Evolutionary conservation across 1,140 invertebrate species (phyloP).

Genomic region (Parasteatoda tepidariorum): DNA sequence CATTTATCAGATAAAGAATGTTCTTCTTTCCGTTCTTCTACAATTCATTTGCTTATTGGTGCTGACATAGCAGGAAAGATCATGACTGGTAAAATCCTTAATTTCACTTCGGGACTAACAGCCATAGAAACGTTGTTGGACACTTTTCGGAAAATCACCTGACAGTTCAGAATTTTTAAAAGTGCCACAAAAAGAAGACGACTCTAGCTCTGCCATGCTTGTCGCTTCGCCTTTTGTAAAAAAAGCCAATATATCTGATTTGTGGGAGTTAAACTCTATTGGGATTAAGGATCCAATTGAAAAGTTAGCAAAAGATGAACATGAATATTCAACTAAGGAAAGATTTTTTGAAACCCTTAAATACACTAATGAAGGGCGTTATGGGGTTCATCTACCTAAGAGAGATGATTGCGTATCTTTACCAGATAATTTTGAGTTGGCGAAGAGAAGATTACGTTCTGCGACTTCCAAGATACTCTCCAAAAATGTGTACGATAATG

Average conservation of each 20-base stretch:
- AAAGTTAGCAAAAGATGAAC: no score
- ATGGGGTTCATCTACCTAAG: neutral
- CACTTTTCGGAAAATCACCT: neutral
- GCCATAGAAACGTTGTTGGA: slow-evolving; percentile 21
- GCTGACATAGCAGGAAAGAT: slow-evolving; percentile 14
- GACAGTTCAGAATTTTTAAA: neutral
- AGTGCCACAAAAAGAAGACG: neutral
- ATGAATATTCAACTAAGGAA: no score
- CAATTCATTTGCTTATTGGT: neutral
- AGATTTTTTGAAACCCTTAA: neutral
- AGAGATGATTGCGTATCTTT: neutral
- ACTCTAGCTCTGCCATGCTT: neutral
- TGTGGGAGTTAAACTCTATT: neutral
- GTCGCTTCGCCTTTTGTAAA: neutral
- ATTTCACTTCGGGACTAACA: slow-evolving; percentile 1
- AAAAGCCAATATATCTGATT: neutral
- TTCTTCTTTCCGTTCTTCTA: neutral
- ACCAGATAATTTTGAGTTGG: no score
- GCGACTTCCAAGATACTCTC: neutral
- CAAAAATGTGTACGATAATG: neutral
- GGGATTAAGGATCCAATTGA: neutral
- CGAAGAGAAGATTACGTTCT: no score
- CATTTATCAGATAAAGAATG: neutral
- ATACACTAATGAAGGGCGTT: neutral
- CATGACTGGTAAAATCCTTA: neutral